Evolutionary conservation across 2,797 vertebrate genomes (phyloP).

Genomic region (Telmatherina bonti): DNA sequence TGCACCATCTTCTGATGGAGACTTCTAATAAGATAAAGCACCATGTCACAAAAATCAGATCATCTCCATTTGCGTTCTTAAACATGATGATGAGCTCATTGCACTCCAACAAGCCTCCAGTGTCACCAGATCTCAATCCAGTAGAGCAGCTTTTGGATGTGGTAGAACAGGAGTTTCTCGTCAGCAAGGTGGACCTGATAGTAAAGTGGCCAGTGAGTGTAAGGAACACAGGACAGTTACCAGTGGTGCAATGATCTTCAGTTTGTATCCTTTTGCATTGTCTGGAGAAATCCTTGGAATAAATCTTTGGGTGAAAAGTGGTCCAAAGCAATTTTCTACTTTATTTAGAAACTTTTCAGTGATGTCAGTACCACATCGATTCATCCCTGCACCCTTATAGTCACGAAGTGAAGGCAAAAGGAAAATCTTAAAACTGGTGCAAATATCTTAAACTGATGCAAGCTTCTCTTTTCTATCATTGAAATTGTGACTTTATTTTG

Average conservation of each 20-base stretch:
- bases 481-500: background rate
- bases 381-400: background rate
- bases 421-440: background rate
- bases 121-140: too few species aligned
- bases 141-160: too few species aligned
- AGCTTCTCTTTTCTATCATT: background rate
- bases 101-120: too few species aligned
- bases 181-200: background rate
- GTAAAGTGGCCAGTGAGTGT: background rate
- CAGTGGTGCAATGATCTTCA: too few species aligned
- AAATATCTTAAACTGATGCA: background rate
- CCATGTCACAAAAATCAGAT: too few species aligned
- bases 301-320: background rate
- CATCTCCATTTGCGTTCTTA: too few species aligned
- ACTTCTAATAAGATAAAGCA: too few species aligned
- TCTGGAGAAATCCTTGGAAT: background rate
- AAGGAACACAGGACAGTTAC: background rate
- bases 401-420: accelerated
- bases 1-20: too few species aligned
- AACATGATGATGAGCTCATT: too few species aligned
- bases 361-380: background rate
- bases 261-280: too few species aligned
- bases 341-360: background rate
- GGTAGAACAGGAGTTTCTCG: too few species aligned
- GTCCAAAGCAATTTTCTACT: background rate